Evolutionary conservation across 2,797 vertebrate genomes (phyloP), one percentile per base, ranked within the genome.

Genomic region (Sebastes alutus): DNA sequence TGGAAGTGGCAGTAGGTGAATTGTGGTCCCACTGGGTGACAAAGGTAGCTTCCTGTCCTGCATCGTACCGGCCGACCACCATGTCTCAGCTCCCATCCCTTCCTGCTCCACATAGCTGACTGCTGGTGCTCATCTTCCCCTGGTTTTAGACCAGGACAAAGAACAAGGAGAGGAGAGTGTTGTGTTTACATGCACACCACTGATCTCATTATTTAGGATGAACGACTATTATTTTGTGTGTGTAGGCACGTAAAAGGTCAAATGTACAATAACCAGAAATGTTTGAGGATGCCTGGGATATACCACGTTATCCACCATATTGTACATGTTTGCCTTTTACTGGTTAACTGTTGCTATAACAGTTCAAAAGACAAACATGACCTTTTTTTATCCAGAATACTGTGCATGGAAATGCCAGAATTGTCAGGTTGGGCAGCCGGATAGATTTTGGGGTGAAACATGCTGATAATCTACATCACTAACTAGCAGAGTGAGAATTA

Each of bases 81-180:
- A 2, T 2, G 63, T 16, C 82, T 77, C 79, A 3, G 63, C 84
- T 75, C 84, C 12, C 77, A 71, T 75, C 74, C 75, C 77, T 80
- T 84, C 83, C 82, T 75, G 94, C 92, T 94, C 95, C 89, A 86
- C 80, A 81, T 92, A 72, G 85, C 83, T 69, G 92, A 96, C 94
- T 95, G 94, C 96, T 96, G 96, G 96, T 96, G 96, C 97, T 97
- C 95, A 91, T 96, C 96, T 78, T 87, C 81, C 78, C 42, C 89
- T 82, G 82, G 95, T 95, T 96, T 78, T 55, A 90, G 95, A 96
- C 96, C 97, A 96, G 96, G 96, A 96, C 93, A 88, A 91, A 88
- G 89, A 92, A 91, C 85, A 85, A 81, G 88, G 85, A 90, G 95
- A 95, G 95, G 95, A 94, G 95, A 94, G 94, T 91, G 92, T 95